phyloP scores from a whole-genome alignment of 2,888 invertebrate species.

The Fissipunctia ypsillon region DNA sequence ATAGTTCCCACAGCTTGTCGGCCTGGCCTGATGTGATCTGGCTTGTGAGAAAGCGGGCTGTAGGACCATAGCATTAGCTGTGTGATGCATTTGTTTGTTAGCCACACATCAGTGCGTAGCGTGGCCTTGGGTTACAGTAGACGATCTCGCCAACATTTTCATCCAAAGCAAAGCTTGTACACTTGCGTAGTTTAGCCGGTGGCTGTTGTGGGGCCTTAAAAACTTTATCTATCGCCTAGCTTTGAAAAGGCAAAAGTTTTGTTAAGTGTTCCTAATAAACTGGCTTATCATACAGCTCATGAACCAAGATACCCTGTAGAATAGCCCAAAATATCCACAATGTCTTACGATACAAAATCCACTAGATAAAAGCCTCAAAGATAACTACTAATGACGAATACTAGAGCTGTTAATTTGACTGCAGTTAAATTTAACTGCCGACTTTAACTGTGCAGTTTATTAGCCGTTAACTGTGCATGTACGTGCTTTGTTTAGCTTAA shows the following conservation, averaged over 20 bases:
- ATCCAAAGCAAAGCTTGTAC: too few species aligned
- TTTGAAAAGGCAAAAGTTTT: conserved; percentile 25
- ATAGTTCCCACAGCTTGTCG: too few species aligned
- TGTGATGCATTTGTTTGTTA: background rate
- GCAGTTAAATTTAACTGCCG: conserved; percentile 54
- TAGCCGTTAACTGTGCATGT: conserved; percentile 27
- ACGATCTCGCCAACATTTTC: too few species aligned
- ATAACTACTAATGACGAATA: conserved; percentile 37
- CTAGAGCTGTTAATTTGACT: conserved; percentile 37
- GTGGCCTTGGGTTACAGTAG: background rate
- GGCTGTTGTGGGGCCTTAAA: background rate
- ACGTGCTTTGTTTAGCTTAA: conserved; percentile 1
- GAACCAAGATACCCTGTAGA: conserved; percentile 8
- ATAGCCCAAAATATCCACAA: background rate
- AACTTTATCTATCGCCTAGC: background rate
- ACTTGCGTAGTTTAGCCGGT: too few species aligned
- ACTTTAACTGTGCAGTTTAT: conserved; percentile 41
- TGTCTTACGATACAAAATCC: conserved; percentile 25
- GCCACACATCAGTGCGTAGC: background rate
- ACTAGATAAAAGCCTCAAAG: background rate
- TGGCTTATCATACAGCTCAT: conserved; percentile 13
- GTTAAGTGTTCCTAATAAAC: background rate
- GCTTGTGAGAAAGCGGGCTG: too few species aligned
- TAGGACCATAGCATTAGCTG: too few species aligned
- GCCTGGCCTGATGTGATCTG: too few species aligned